Evolutionary conservation across 1,140 invertebrate species (phyloP), one percentile per base, ranked within the genome.

Genomic region (Drosophila sechellia): DNA sequence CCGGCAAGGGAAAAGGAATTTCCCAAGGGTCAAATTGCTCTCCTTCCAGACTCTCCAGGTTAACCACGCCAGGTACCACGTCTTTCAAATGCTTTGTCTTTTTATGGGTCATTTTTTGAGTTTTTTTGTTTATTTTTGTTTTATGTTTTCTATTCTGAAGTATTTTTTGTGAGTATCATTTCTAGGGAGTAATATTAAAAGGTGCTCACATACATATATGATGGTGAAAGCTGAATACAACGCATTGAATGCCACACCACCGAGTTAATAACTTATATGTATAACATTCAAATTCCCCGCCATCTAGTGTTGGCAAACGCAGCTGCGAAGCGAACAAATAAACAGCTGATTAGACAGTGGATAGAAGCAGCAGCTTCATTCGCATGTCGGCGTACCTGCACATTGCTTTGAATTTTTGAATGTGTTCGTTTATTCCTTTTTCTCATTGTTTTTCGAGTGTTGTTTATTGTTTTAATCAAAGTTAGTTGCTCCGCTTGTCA

Each of bases 401-500:
- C 42, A 69, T 55, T 69, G 39, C 43, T 50, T 37, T 35, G 46
- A 46, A 48, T 81, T 64, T 81, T 81, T 84, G 69, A 83, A 84
- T 70, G 66, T 50, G 12, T 58, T 53, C 52, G 17, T 27, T 74
- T 66, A 42, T 56, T 56, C 6, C 25, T 61, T 58, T 27, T 48
- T 8, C 34, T 48, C 46, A 31, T 56, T 40, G 52, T 27, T 75
- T 74, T 65, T 37, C 12, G 37, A 61, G 55, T 63, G 53, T 61
- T 42, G 0, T 0, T 37, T 5, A 15, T 43, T 42, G 12, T 27
- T 37, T 20, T n/a, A 17, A 53, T 35, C 15, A 8, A 52, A 65
- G 12, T 12, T 50, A 52, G 42, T 56, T 43, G 42, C 35, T 64
- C 31, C 39, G 53, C 22, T 65, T 55, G 34, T 20, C 13, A 15